A percentile compares a stretch with the other conserved stretches of the same genome.
Evolutionary conservation across 2,797 vertebrate genomes (phyloP).

Genomic region (Rhyacichthys aspro): DNA sequence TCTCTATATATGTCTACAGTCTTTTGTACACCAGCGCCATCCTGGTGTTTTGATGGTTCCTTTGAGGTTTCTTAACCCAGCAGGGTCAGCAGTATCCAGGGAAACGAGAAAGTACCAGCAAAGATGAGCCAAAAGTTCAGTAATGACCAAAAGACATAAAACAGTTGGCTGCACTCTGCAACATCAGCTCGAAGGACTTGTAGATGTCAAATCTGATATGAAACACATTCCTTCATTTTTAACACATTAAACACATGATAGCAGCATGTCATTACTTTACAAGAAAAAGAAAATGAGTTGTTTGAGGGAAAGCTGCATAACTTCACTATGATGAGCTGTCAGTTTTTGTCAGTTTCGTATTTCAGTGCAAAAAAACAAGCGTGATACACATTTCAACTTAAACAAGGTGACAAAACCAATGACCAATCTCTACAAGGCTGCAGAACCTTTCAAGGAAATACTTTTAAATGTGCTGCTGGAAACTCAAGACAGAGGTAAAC

Average conservation of each 20-base stretch:
- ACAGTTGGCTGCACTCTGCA: not conserved
- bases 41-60: constrained; percentile 7
- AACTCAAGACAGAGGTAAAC: constrained; percentile 22
- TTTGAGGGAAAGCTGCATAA: too few relatives aligned
- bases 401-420: not conserved
- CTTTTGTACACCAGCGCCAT: not conserved
- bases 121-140: not conserved
- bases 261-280: too few relatives aligned
- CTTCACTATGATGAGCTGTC: too few relatives aligned
- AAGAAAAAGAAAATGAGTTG: too few relatives aligned
- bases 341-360: too few relatives aligned
- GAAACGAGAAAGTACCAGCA: constrained; percentile 15
- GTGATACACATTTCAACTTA: not conserved
- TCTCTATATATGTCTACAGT: constrained; percentile 17
- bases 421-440: not conserved
- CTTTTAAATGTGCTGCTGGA: constrained; percentile 4
- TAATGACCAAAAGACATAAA: not conserved
- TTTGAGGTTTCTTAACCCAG: constrained; percentile 9
- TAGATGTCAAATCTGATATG: too few relatives aligned
- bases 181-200: not conserved
- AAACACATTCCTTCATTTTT: too few relatives aligned
- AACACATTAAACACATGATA: too few relatives aligned
- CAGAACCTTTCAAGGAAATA: not conserved
- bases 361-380: too few relatives aligned
- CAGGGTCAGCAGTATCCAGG: constrained; percentile 14